phyloP scores from a whole-genome alignment of 2,797 vertebrate species.

The Dendrocincla fuliginosa region DNA sequence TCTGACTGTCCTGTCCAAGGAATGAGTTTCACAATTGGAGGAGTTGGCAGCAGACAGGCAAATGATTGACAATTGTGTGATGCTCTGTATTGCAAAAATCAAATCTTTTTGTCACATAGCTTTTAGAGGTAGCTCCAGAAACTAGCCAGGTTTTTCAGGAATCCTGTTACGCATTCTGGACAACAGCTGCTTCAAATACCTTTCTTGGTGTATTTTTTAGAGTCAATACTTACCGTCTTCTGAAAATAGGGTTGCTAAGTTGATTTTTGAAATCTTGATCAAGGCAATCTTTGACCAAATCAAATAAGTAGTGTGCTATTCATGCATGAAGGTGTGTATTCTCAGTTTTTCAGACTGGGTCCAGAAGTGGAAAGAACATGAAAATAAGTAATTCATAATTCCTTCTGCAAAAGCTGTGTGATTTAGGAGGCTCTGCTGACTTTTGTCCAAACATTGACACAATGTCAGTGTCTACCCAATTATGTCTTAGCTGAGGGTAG shows the following conservation, averaged over 20 bases:
- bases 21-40: neutral
- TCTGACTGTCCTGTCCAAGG: neutral
- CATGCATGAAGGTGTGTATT: neutral
- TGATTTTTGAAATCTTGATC: neutral
- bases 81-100: neutral
- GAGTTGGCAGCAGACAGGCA: neutral
- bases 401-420: fast-evolving
- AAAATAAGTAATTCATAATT: neutral
- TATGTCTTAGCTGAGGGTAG: neutral
- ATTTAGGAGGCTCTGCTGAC: neutral
- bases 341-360: neutral
- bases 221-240: neutral
- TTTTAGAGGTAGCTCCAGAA: neutral
- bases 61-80: neutral
- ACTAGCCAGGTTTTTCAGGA: neutral
- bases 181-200: neutral
- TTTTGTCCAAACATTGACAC: neutral
- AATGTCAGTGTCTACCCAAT: neutral
- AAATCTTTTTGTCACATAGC: neutral
- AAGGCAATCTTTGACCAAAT: neutral
- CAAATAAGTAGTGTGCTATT: neutral
- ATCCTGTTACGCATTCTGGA: neutral
- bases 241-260: neutral
- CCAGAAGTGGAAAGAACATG: neutral
- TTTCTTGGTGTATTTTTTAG: neutral